These are phyloP conservation scores for Smutsia temminckii DNA, from an alignment of 2,797 vertebrate species.

Conservation along the genomic window DNA sequence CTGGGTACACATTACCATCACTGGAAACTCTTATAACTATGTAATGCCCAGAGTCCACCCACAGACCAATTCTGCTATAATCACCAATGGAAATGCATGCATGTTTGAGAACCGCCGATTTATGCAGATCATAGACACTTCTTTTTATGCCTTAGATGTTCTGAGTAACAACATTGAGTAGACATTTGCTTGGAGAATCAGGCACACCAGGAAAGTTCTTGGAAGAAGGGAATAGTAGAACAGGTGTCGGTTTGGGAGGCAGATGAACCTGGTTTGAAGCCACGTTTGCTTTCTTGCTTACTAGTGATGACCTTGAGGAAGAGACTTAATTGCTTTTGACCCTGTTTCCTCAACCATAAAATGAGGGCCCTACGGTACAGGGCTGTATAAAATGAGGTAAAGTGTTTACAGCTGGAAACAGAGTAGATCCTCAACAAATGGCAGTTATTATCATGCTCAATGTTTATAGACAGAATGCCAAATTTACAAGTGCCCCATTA, in stretches of 20 bases:
- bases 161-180: not conserved
- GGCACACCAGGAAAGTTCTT: not conserved
- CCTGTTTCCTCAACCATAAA: not conserved
- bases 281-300: not conserved
- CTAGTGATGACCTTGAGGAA: not conserved
- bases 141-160: not conserved
- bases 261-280: not conserved
- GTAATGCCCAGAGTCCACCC: not conserved
- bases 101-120: not conserved
- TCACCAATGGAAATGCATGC: not conserved
- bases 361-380: not conserved
- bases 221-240: not conserved
- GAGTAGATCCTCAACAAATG: not conserved
- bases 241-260: not conserved
- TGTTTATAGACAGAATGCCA: conserved; percentile 46
- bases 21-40: not conserved
- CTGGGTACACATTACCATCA: not conserved
- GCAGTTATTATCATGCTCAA: not conserved
- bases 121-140: not conserved
- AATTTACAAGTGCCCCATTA: not conserved
- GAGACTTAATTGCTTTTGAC: not conserved
- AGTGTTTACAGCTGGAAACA: not conserved
- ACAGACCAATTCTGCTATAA: not conserved
- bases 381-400: not conserved
- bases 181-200: not conserved